A percentile compares a stretch with the other conserved stretches of the same genome.
Evolutionary conservation across 2,113 vertebrate genomes (phyloP).

Genomic region (Capreolus pygargus): DNA sequence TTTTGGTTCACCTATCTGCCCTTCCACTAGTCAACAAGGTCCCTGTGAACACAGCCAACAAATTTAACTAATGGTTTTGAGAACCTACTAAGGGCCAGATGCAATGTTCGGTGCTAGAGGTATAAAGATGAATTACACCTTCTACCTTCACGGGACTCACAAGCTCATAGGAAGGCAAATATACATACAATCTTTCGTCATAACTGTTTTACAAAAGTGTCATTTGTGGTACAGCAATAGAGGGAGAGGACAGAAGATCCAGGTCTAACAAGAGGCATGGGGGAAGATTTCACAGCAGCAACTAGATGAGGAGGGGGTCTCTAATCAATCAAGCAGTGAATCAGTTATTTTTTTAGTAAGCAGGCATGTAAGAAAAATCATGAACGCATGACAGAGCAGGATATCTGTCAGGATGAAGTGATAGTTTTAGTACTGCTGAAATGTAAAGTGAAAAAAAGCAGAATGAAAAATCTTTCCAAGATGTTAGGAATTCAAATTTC

Average conservation of each 20-base stretch:
- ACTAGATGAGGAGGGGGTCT: not conserved
- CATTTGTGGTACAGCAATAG: not conserved
- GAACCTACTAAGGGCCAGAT: not conserved
- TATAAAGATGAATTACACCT: not conserved
- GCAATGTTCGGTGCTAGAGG: not conserved
- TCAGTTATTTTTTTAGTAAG: not conserved
- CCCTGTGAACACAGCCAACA: not conserved
- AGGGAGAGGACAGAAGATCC: not conserved
- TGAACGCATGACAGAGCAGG: not conserved
- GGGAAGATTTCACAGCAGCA: not conserved
- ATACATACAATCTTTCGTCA: not conserved
- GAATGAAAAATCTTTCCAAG: not conserved
- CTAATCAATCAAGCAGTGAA: not conserved
- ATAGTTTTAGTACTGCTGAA: not conserved
- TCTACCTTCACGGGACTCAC: not conserved
- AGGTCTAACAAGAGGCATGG: not conserved
- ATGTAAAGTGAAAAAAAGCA: not conserved
- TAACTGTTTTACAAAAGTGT: not conserved
- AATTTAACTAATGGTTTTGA: not conserved
- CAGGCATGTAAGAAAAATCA: not conserved
- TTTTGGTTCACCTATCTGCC: not conserved
- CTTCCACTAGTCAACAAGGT: not conserved
- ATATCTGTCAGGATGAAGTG: not conserved
- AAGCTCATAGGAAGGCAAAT: not conserved
- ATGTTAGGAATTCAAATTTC: not conserved